Base-by-base conservation (phyloP, 2,113 vertebrate species). In the Lichenostomus cassidix region DNA sequence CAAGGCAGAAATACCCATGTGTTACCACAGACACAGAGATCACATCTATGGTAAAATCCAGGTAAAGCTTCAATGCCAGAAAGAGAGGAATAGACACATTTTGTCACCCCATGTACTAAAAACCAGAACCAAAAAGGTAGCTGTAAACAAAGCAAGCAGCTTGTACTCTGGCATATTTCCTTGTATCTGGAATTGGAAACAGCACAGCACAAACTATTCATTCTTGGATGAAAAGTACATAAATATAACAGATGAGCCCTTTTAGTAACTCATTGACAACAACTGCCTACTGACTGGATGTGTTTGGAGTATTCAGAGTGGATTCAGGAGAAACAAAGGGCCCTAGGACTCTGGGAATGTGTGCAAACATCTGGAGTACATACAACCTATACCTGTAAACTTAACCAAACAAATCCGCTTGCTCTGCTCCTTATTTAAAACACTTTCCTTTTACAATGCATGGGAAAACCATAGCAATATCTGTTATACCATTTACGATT, bases 291-390 rank as follows among this genome's bases (percentile, higher is more conserved):
- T 78, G 82, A 62, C 79, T 78, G 42, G 73, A 47, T 4, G 27
- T 60, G 67, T 95, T 94, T 85, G 92, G 65, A 85, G 83, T 27
- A 47, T 82, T 79, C 90, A 92, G 90, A 77, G 16, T 77, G 76
- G 92, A 93, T 86, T 59, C 59, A 52, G 64, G 60, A 83, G 58
- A 92, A 93, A 96, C 69, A 96, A 96, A 96, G 63, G 60, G 88
- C 79, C 78, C 60, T 78, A 37, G 22, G 83, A 96, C 75, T 62
- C 81, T 69, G 77, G 84, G 69, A 92, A 81, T 77, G 50, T 23
- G 87, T 87, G 39, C 78, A 70, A 80, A 98, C 97, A 98, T 98
- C 97, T 98, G 98, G 97, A 98, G 93, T 73, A 76, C 96, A 97
- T 97, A 97, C 90, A 94, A 31, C 65, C 55, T 24, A 50, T 97